Percentiles rank a stretch among this genome's conserved stretches.
Conservation (phyloP, 2,797 vertebrate species). For the Sternarchorhynchus goeldii region DNA sequence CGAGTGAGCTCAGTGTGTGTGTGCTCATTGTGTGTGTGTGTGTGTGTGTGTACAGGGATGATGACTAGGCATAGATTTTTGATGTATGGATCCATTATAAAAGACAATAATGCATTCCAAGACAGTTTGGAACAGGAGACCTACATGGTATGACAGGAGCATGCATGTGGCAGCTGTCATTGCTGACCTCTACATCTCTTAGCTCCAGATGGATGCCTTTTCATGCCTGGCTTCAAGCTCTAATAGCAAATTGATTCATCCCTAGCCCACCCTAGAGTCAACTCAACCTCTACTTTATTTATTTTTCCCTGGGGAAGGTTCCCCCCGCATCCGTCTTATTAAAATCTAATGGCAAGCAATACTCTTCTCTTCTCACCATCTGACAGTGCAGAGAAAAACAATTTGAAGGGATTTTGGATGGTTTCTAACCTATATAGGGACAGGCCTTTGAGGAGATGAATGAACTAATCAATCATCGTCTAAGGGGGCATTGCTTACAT, state of each 20-base stretch:
- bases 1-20: background rate
- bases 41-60: constrained; percentile 22
- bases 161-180: constrained; percentile 17
- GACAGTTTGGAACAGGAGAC: background rate
- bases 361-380: constrained; percentile 17
- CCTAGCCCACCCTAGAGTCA: constrained; percentile 28
- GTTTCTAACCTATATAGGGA: constrained; percentile 26
- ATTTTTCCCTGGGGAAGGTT: constrained; percentile 40
- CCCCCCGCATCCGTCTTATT: constrained; percentile 38
- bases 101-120: constrained; percentile 12
- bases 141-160: background rate
- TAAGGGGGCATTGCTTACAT: constrained; percentile 15
- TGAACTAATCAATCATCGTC: constrained; percentile 29
- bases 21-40: background rate
- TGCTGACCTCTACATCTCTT: constrained; percentile 29
- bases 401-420: constrained; percentile 29
- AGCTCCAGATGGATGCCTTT: constrained; percentile 32
- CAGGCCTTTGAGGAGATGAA: constrained; percentile 25
- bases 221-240: constrained; percentile 29
- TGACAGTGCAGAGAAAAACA: constrained; percentile 37
- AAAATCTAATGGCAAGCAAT: constrained; percentile 41
- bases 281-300: constrained; percentile 39
- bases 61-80: constrained; percentile 32
- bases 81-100: constrained; percentile 15
- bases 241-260: constrained; percentile 48